A percentile compares a stretch with the other conserved stretches of the same genome.
These are phyloP conservation scores for Miltochrista miniata DNA, from an alignment of 2,888 invertebrate genomes.

Conservation along the genomic window DNA sequence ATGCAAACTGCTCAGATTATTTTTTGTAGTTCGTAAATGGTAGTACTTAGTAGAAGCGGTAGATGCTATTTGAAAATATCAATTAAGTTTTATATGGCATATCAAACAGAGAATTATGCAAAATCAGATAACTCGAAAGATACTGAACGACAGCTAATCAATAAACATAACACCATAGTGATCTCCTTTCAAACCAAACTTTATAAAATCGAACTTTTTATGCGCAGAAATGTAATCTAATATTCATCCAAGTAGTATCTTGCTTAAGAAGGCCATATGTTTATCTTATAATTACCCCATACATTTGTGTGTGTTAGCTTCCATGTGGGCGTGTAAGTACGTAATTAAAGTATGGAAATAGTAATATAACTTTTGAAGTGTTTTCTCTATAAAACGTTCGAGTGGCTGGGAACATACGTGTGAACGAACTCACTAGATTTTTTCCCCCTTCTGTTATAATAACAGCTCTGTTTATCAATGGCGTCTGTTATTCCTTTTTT, in stretches of 20 bases:
- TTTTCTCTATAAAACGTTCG: constrained; percentile 80
- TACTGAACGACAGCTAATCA: too few species aligned
- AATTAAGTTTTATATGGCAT: constrained; percentile 11
- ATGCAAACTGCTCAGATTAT: background rate
- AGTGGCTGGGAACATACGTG: constrained; percentile 77
- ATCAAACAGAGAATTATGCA: constrained; percentile 1
- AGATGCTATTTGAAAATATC: constrained; percentile 2
- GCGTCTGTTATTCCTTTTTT: constrained; percentile 65
- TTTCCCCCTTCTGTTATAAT: constrained; percentile 70
- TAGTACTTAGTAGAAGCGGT: too few species aligned
- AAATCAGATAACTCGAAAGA: too few species aligned
- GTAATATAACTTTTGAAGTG: constrained; percentile 82
- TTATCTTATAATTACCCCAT: constrained; percentile 68
- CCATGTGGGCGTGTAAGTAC: constrained; percentile 68
- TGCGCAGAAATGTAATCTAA: constrained; percentile 61
- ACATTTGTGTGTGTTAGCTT: constrained; percentile 45
- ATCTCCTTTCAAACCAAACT: background rate
- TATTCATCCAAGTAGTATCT: constrained; percentile 54
- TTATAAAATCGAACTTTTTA: constrained; percentile 23
- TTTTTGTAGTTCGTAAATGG: constrained; percentile 2
- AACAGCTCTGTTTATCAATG: constrained; percentile 70
- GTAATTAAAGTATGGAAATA: constrained; percentile 81
- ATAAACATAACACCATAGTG: too few species aligned
- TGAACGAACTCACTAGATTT: constrained; percentile 67
- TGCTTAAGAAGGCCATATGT: constrained; percentile 72